Conservation (phyloP, 2,113 vertebrate species). For the Melanocharis versteri region DNA sequence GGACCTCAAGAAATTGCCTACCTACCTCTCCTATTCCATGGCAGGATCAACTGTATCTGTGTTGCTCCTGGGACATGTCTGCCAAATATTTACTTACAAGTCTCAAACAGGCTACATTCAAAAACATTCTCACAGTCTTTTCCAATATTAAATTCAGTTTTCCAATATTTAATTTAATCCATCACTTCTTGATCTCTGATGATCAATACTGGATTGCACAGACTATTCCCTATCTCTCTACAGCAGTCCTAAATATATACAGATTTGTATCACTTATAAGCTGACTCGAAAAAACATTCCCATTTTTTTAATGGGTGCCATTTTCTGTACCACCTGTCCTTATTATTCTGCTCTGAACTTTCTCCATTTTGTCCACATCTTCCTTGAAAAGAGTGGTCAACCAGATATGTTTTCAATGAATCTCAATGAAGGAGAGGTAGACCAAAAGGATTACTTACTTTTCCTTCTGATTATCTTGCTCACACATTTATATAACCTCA, state of each 20-base stretch:
- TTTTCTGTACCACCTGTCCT: neutral
- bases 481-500: neutral
- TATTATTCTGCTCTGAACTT: neutral
- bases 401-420: neutral
- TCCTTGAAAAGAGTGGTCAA: neutral
- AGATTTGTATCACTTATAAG: neutral
- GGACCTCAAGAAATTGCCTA: neutral
- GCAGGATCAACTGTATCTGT: neutral
- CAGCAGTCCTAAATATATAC: neutral
- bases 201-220: neutral
- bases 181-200: neutral
- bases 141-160: neutral
- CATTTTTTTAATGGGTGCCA: neutral
- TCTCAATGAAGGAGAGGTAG: neutral
- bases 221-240: neutral
- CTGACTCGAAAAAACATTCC: neutral
- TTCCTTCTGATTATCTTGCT: neutral
- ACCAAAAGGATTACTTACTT: neutral
- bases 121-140: neutral
- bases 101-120: neutral
- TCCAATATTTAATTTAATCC: neutral
- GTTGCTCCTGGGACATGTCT: neutral
- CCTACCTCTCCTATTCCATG: neutral
- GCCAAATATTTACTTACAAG: neutral
- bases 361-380: neutral